Conservation (phyloP, 92 coral and sea anemone genomes). For the Plumapathes pennacea region DNA sequence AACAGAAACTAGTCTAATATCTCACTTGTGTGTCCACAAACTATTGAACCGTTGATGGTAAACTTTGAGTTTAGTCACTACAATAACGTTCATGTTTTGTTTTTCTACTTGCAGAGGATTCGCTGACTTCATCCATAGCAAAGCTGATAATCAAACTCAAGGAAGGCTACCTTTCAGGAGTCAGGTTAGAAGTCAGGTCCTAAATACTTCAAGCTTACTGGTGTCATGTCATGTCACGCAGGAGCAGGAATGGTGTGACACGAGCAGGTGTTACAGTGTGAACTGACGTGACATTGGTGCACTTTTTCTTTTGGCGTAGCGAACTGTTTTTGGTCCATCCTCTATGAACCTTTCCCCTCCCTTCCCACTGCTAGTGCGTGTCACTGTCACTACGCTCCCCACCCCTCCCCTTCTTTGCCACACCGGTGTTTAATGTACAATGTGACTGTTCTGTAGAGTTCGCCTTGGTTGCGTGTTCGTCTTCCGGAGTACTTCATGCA, state of each 20-base stretch:
- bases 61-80: background rate
- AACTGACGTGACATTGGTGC: no score
- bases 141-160: conserved; percentile 76
- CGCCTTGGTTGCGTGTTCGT: conserved; percentile 82
- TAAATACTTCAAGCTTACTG: background rate
- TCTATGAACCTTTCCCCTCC: no score
- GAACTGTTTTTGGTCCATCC: no score
- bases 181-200: conserved; percentile 64
- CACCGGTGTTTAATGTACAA: background rate
- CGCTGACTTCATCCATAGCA: conserved; percentile 81
- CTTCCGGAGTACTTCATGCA: conserved; percentile 91
- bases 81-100: background rate
- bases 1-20: no score
- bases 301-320: no score
- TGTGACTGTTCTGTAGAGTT: conserved; percentile 43
- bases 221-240: background rate
- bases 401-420: no score
- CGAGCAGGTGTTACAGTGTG: no score
- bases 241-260: no score
- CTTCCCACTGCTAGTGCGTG: no score
- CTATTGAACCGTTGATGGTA: no score
- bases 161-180: conserved; percentile 91
- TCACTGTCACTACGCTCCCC: no score
- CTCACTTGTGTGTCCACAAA: no score
- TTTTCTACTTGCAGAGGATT: conserved; percentile 63